phyloP scores from a whole-genome alignment of 2,113 vertebrate genomes.

The Gulo gulo region DNA sequence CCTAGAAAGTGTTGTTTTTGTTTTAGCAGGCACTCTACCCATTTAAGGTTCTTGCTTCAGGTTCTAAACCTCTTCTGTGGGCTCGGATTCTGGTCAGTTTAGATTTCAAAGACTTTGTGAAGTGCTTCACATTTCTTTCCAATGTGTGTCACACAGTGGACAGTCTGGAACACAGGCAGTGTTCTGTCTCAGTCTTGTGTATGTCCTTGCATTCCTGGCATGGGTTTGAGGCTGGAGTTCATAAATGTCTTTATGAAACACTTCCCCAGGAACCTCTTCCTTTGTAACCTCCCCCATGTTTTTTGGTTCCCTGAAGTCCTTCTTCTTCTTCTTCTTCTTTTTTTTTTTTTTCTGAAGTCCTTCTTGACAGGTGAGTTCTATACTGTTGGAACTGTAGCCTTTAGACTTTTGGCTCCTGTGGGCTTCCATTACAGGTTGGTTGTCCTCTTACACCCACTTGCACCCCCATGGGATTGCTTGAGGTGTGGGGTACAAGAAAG shows the following conservation, averaged over 20 bases:
- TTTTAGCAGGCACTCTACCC: background rate
- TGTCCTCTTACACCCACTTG: background rate
- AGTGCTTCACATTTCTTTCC: background rate
- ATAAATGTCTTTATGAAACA: background rate
- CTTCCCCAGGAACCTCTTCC: background rate
- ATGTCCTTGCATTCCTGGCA: background rate
- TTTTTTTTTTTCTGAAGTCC: too few relatives aligned
- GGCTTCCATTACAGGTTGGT: background rate
- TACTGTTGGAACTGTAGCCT: background rate
- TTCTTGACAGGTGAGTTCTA: background rate
- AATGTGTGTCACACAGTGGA: background rate
- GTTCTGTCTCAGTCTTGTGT: background rate
- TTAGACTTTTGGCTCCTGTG: background rate
- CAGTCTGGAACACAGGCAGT: background rate
- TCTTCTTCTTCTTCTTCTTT: background rate
- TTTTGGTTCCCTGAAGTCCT: background rate
- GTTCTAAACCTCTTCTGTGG: background rate
- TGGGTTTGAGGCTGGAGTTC: background rate
- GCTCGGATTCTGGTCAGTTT: background rate
- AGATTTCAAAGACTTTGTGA: background rate
- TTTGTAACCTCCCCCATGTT: background rate
- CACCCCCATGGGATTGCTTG: background rate
- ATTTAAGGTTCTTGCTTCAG: background rate
- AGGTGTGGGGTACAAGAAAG: background rate
- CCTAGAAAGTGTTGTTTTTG: background rate